Base-by-base conservation (phyloP, 1,140 invertebrate species). In the Asbolus verrucosus region DNA sequence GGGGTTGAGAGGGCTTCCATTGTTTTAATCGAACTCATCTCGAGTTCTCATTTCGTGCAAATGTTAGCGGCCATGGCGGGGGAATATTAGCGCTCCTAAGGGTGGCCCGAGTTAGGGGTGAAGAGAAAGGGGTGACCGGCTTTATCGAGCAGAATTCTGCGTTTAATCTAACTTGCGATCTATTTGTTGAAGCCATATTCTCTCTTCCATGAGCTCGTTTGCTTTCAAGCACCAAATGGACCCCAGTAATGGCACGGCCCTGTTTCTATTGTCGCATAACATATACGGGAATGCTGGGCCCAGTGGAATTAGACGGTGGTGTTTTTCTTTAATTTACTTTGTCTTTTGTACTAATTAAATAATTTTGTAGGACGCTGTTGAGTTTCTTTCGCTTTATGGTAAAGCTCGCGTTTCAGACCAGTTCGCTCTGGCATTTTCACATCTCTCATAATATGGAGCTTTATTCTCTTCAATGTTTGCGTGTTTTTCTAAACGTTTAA, bases 11-110 rank as follows among this genome's bases (percentile, higher is more conserved):
- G 72, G 66, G 77, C 75, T 43, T 73, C 71, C 79, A 79, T 80
- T 80, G 79, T 80, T 80, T 80, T 79, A 80, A 80, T 79, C 78
- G 78, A 79, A 79, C 78, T 78, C 79, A 79, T 79, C 79, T 80
- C 78, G 70, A 76, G 77, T 79, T 79, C 79, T 79, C 78, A 79
- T 79, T 79, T 79, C 73, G 79, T 75, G 78, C 78, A 78, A 79
- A 79, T 80, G 77, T 79, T 77, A 74, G 77, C 74, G 67, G 77
- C 66, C 74, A 75, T 75, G 73, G 69, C 63, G 73, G 69, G 76
- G 74, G 66, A 73, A 80, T 80, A 80, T 80, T 79, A 80, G 77
- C 77, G 75, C 74, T 80, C 75, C 78, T 77, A 77, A 78, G 77
- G 76, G 78, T 75, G 69, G 67, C 59, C 59, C 31, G 67, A 60